Conservation (phyloP, 2,113 vertebrate genomes). For the Nibea coibor region DNA sequence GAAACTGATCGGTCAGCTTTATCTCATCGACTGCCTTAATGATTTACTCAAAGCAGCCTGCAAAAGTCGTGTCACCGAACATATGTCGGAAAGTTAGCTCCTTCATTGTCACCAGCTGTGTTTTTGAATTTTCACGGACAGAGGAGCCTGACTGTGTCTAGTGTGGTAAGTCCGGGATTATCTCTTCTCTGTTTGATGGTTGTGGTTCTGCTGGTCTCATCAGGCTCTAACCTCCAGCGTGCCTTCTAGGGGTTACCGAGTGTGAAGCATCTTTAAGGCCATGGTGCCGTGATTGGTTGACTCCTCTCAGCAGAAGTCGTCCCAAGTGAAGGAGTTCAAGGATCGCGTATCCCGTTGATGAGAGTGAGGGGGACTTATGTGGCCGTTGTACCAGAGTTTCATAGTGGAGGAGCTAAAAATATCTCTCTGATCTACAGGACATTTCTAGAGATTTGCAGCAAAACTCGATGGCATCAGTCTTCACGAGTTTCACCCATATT, state of each 20-base stretch:
- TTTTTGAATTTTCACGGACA: not conserved
- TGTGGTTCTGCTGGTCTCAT: constrained; percentile 1
- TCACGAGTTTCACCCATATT: not conserved
- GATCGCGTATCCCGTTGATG: constrained; percentile 11
- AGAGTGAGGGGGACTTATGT: not conserved
- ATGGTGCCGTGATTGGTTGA: not conserved
- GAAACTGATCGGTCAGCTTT: constrained; percentile 11
- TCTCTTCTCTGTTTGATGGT: not conserved
- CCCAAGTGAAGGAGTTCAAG: constrained; percentile 2
- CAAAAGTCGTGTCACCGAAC: not conserved
- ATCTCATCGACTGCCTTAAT: not conserved
- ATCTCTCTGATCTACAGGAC: not conserved
- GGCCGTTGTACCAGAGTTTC: not conserved
- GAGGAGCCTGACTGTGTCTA: not conserved
- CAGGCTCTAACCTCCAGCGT: not conserved
- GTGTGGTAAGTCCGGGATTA: not conserved
- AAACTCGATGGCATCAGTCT: not conserved
- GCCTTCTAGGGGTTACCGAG: not conserved
- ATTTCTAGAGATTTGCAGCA: not conserved
- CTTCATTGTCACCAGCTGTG: not conserved
- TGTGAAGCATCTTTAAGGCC: constrained; percentile 18
- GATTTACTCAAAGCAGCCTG: constrained; percentile 1
- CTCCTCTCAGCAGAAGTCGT: not conserved
- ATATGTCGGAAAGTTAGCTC: not conserved
- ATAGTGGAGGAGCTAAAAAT: not conserved